Evolutionary conservation across 2,797 vertebrate species (phyloP), one percentile per base, ranked within the genome.

Genomic region (Galago senegalensis): DNA sequence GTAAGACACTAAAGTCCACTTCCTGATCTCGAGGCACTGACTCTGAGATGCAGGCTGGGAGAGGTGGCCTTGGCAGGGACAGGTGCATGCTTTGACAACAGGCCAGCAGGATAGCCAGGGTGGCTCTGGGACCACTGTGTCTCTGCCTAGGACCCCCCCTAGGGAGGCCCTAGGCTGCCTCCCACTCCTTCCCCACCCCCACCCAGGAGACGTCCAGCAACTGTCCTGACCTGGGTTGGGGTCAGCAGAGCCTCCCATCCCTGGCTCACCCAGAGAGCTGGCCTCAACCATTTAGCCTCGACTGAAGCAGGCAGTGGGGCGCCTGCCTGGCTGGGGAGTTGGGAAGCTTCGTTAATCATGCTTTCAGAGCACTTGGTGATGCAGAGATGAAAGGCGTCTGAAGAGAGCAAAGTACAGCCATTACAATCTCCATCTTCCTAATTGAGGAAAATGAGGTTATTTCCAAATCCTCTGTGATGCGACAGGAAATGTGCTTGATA

Each of bases 361-460:
- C 94, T 97, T 93, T 96, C 97, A 98, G 97, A 94, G 98, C 95
- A 94, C 94, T 97, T 96, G 88, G 95, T 3, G 20, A 97, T 95
- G 92, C 97, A 69, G 94, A 98, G 97, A 97, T 97, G 97, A 98
- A 97, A 97, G 97, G 93, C 87, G 3, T 95, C 96, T 70, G 95
- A 94, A 83, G 89, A 97, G 97, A 96, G 97, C 95, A 97, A 97
- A 98, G 96, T 89, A 96, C 43, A 92, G 97, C 95, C 95, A 95
- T 97, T 97, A 97, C 94, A 88, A 95, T 90, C 96, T 95, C 97
- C 96, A 97, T 97, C 97, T 97, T 97, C 97, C 97, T 98, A 98
- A 98, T 98, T 97, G 98, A 97, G 96, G 97, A 97, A 97, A 98
- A 98, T 98, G 97, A 97, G 96, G 97, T 97, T 97, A 97, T 97